Evolutionary conservation across 2,113 vertebrate species (phyloP).

Genomic region (Formicarius rufipectus): DNA sequence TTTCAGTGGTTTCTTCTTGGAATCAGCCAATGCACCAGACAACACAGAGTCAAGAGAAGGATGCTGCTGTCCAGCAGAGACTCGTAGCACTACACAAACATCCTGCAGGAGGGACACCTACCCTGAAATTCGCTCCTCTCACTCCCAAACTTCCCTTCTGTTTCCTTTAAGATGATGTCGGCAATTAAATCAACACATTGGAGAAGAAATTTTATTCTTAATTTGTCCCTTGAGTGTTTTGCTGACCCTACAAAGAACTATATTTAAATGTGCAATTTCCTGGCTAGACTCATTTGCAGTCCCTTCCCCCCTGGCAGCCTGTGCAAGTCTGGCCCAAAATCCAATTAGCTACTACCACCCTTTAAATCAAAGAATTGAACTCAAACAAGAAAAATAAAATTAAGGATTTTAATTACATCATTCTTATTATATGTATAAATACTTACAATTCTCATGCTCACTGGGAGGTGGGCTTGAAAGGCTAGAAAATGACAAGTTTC

Average conservation of each 20-base stretch:
- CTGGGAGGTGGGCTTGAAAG: neutral
- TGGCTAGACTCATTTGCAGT: slow-evolving; percentile 34
- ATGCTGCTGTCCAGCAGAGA: neutral
- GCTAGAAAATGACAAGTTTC: neutral
- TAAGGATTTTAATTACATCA: slow-evolving; percentile 22
- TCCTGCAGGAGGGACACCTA: neutral
- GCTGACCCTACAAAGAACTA: slow-evolving; percentile 47
- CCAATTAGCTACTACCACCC: slow-evolving; percentile 40
- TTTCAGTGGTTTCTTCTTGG: neutral
- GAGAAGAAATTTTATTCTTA: neutral
- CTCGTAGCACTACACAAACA: neutral
- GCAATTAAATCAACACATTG: slow-evolving; percentile 42
- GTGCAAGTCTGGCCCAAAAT: slow-evolving; percentile 2
- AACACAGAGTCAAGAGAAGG: neutral
- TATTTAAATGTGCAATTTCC: slow-evolving; percentile 62
- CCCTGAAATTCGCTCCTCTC: neutral
- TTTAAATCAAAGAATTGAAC: slow-evolving; percentile 32
- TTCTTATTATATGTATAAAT: neutral
- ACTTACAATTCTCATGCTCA: neutral
- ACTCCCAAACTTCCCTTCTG: neutral
- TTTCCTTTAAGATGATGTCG: neutral
- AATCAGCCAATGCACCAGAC: neutral
- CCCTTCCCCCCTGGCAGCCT: neutral
- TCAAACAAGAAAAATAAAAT: slow-evolving; percentile 33
- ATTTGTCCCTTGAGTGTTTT: slow-evolving; percentile 36